Base-by-base conservation (phyloP, 2,888 invertebrate genomes). In the Poecilobothrus nobilitatus region DNA sequence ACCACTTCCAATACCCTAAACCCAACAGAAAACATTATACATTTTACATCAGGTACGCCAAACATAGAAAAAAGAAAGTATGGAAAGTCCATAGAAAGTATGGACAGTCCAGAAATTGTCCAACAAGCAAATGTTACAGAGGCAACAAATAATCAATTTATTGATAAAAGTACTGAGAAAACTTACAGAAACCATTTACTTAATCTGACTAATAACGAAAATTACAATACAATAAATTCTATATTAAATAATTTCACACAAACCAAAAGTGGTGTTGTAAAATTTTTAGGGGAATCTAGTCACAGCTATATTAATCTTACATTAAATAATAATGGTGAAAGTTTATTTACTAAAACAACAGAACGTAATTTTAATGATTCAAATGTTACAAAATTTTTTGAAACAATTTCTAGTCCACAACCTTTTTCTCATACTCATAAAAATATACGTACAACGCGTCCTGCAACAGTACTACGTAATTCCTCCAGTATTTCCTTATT, bases 401-500 rank as follows among this genome's bases (percentile, higher is more conserved):
- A 81, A 67, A 76, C 79, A 67, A 81, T 84, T 71, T 83, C 84
- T 73, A 84, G 84, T 78, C 84, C 84, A 72, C 79, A 85, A 77
- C 84, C 84, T 27, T 85, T 85, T 76, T 83, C 84, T 76, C 84
- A 81, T 73, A 81, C 82, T 63, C 78, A 83, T 74, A 79, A 83
- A 74, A 80, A 84, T 74, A 81, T 78, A 73, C 81, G 83, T 75
- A 82, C 83, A 69, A 82, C 83, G 68, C 72, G 69, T 72, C 75
- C 71, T 74, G 76, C 72, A 67, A 73, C 12, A 8, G 53, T 8
- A 3, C 9, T 6, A 12, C 2, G 15, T 4, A 53, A 53, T 18
- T 18, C 53, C 18, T n/a, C n/a, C 2, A 53, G 15, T 53, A 18
- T 15, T 18, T 6, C 18, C 6, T 53, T 18, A 53, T 18, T n/a